Percentiles rank a stretch among this genome's conserved stretches.
Conservation (phyloP, 2,888 invertebrate species). For the Cyclophora punctaria region DNA sequence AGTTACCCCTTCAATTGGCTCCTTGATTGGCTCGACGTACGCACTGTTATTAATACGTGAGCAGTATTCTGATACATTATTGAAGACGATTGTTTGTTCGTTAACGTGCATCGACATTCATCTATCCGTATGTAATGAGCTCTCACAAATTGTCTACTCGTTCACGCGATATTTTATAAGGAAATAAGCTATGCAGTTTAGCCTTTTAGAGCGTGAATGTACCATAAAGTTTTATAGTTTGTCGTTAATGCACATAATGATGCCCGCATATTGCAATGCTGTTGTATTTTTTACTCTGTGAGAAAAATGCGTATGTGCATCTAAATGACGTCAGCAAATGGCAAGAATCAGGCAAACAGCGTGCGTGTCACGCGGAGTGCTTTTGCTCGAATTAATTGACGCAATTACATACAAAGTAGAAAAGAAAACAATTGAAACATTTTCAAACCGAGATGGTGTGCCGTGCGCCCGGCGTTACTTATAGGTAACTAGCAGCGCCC, state of each 20-base stretch:
- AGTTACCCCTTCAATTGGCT: slow-evolving; percentile 72
- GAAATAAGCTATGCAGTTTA: slow-evolving; percentile 32
- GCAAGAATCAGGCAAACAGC: slow-evolving; percentile 19
- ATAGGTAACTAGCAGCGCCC: too few relatives aligned
- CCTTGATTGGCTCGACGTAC: slow-evolving; percentile 70
- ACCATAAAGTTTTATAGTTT: slow-evolving; percentile 44
- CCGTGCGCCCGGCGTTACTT: too few relatives aligned
- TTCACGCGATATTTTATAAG: slow-evolving; percentile 27
- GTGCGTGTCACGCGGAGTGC: slow-evolving; percentile 49
- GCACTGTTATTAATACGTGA: slow-evolving; percentile 52
- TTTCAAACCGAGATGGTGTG: slow-evolving; percentile 27
- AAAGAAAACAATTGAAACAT: slow-evolving; percentile 64
- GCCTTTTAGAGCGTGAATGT: slow-evolving; percentile 38
- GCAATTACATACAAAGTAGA: slow-evolving; percentile 60
- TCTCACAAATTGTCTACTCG: slow-evolving; percentile 19
- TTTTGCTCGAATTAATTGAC: slow-evolving; percentile 64
- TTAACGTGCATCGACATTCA: slow-evolving; percentile 14
- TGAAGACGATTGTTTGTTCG: slow-evolving; percentile 60
- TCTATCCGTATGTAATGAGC: slow-evolving; percentile 3
- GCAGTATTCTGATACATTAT: slow-evolving; percentile 48
- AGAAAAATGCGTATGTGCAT: slow-evolving; percentile 58
- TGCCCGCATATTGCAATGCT: slow-evolving; percentile 37
- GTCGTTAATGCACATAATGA: slow-evolving; percentile 41
- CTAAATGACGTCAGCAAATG: slow-evolving; percentile 49
- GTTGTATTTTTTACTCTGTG: slow-evolving; percentile 38